phyloP scores from a whole-genome alignment of 2,888 invertebrate genomes.

The Microchrysa polita region DNA sequence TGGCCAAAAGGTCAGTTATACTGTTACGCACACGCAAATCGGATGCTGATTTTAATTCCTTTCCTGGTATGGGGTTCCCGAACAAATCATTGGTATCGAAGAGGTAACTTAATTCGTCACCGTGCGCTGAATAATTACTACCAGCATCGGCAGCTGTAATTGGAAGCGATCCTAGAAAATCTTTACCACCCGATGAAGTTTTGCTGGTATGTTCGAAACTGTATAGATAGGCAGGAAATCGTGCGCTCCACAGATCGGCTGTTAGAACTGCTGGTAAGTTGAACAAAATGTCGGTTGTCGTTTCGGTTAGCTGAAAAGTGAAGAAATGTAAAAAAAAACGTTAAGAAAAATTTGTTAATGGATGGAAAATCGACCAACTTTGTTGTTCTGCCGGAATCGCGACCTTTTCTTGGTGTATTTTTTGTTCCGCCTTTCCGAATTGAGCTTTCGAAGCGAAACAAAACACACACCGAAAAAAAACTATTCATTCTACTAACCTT shows the following conservation, averaged over 20 bases:
- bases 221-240: constrained; percentile 74
- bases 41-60: constrained; percentile 64
- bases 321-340: neutral
- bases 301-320: constrained; percentile 56
- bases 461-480: too few species aligned
- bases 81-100: constrained; percentile 73
- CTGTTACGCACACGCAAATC: constrained; percentile 73
- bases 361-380: too few species aligned
- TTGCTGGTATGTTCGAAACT: constrained; percentile 78
- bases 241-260: constrained; percentile 74
- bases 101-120: constrained; percentile 77
- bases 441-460: too few species aligned
- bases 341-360: neutral
- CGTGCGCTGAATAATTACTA: constrained; percentile 67
- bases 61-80: constrained; percentile 67
- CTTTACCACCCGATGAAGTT: constrained; percentile 67
- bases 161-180: constrained; percentile 74
- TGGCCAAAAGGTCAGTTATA: constrained; percentile 73
- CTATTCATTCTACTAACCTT: constrained; percentile 56
- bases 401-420: too few species aligned
- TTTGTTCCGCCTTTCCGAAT: too few species aligned
- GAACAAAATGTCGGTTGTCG: constrained; percentile 76
- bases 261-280: constrained; percentile 80
- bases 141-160: constrained; percentile 66
- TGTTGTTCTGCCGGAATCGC: neutral